Base-by-base conservation (phyloP, 2,888 invertebrate species). In the Volucella inflata region DNA sequence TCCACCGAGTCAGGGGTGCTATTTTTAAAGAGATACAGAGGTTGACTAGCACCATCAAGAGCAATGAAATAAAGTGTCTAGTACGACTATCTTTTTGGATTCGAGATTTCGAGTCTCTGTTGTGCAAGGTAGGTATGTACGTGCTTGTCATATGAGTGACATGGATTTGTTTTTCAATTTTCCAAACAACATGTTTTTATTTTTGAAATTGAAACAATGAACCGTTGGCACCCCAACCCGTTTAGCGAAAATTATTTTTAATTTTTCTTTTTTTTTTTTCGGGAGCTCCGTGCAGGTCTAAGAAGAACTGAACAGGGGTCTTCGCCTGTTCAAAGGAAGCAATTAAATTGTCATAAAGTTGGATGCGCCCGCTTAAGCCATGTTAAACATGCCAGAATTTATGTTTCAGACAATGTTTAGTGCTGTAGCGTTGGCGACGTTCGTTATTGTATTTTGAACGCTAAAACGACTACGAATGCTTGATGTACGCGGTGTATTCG, bases 311-410 rank as follows among this genome's bases (percentile, higher is more conserved):
- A 9, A 8, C 11, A 6, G 53, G 17, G 57, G 50, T 38, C 59
- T 75, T 48, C 44, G 83, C 51, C 72, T 77, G 81, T 85, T 81
- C 81, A 81, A 85, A 81, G 72, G 81, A 81, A 81, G 76, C 85
- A 85, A 85, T 85, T 85, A 85, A 85, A 85, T 81, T 85, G 76
- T 85, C 85, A 85, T 85, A 81, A 81, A 81, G 81, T 80, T 76
- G 81, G 81, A 81, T 85, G 76, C 76, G 67, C 76, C 71, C 76
- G 76, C 55, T 85, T 85, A 81, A 85, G 72, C 81, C 85, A 51
- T 85, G 85, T 81, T 85, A 50, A 80, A 85, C 85, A 85, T 55
- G 60, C 40, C 40, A 62, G 76, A 76, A 68, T 72, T 71, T 84
- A 75, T 71, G 75, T 81, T 83, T 36, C 76, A 62, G 65, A 17